phyloP scores from a whole-genome alignment of 2,113 vertebrate genomes.

The Phycodurus eques region DNA sequence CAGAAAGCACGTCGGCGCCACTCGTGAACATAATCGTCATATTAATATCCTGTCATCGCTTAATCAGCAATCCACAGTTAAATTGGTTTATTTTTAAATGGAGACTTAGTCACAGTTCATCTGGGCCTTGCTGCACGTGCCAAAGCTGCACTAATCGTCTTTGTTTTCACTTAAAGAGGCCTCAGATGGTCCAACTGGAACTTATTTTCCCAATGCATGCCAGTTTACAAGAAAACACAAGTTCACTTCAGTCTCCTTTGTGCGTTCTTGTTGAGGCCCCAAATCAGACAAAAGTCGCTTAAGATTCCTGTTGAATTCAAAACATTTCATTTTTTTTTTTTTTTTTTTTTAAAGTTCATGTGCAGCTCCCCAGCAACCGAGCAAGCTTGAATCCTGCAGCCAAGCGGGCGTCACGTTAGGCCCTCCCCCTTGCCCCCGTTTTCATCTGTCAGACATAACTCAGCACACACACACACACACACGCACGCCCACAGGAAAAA shows the following conservation, averaged over 20 bases:
- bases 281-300: not conserved
- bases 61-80: not conserved
- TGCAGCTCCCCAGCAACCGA: slow-evolving; percentile 32
- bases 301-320: not conserved
- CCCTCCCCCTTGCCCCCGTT: slow-evolving; percentile 60
- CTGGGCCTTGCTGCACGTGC: not conserved
- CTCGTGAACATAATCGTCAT: not conserved
- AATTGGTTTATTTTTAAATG: not conserved
- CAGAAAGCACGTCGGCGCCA: not conserved
- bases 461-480: slow-evolving; percentile 55
- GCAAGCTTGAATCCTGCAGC: slow-evolving; percentile 31
- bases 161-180: not conserved
- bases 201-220: not conserved
- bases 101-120: not conserved
- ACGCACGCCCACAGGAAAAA: not conserved
- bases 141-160: not conserved
- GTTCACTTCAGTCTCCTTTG: not conserved
- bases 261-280: not conserved
- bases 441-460: slow-evolving; percentile 64
- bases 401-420: slow-evolving; percentile 24
- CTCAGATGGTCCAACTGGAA: not conserved
- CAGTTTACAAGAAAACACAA: not conserved
- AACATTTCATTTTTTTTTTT: not conserved
- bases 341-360: slow-evolving; percentile 8
- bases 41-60: not conserved